Percentiles rank a stretch among this genome's conserved stretches.
These are phyloP conservation scores for Anorthoa munda DNA, from an alignment of 2,888 invertebrate genomes.

Conservation along the genomic window DNA sequence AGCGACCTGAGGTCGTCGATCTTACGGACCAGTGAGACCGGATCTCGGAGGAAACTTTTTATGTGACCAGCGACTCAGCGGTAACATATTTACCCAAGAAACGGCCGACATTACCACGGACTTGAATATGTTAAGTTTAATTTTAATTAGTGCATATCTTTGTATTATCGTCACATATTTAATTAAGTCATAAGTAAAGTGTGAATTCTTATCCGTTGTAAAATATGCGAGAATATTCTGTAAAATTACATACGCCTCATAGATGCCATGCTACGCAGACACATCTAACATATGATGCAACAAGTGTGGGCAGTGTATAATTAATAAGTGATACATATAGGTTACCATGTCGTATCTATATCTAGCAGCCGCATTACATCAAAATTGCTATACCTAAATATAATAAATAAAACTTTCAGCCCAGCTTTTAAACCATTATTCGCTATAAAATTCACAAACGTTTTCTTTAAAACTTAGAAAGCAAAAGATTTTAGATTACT, in stretches of 20 bases:
- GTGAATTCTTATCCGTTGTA: constrained; percentile 14
- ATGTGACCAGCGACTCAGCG: constrained; percentile 83
- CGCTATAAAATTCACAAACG: neutral
- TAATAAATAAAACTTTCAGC: neutral
- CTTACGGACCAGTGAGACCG: constrained; percentile 88
- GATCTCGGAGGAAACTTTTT: constrained; percentile 87
- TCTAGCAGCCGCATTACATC: neutral
- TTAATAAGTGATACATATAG: neutral
- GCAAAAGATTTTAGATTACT: too few species aligned
- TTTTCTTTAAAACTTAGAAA: too few species aligned
- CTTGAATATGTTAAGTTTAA: constrained; percentile 67
- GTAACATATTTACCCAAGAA: constrained; percentile 86
- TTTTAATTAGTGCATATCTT: constrained; percentile 65
- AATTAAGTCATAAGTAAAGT: constrained; percentile 30
- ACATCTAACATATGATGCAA: neutral
- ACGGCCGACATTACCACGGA: constrained; percentile 60
- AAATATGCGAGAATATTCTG: constrained; percentile 4
- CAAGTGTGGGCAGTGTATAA: neutral
- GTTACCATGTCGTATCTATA: neutral
- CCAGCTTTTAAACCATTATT: neutral
- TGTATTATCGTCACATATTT: constrained; percentile 30
- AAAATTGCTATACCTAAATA: neutral
- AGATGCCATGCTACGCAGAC: neutral
- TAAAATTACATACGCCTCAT: neutral
- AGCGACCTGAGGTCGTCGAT: constrained; percentile 87